A percentile compares a stretch with the other conserved stretches of the same genome.
Conservation (phyloP, 2,888 invertebrate species). For the Standfussiana lucernea region DNA sequence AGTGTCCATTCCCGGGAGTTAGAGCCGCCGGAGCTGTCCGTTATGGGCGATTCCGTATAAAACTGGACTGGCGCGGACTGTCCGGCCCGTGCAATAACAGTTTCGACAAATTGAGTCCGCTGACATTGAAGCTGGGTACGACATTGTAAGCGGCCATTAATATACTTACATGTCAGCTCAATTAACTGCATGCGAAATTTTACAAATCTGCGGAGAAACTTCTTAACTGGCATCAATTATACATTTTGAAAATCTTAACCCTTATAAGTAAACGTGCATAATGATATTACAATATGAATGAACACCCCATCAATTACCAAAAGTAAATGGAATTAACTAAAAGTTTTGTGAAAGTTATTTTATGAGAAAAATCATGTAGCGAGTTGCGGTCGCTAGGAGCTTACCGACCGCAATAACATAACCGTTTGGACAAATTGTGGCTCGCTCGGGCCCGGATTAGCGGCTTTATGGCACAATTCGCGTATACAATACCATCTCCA, state of each 20-base stretch:
- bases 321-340: constrained; percentile 70
- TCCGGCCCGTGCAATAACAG: constrained; percentile 85
- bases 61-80: constrained; percentile 81
- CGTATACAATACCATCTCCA: constrained; percentile 79
- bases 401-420: constrained; percentile 90
- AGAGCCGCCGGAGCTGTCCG: constrained; percentile 83
- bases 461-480: constrained; percentile 88
- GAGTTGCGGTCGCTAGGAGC: constrained; percentile 78
- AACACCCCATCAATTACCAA: constrained; percentile 10
- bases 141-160: constrained; percentile 76
- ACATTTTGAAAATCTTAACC: background rate
- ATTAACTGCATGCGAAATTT: constrained; percentile 64
- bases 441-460: constrained; percentile 86
- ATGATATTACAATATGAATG: background rate
- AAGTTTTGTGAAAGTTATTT: constrained; percentile 77
- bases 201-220: constrained; percentile 33
- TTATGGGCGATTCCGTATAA: constrained; percentile 86
- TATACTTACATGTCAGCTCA: constrained; percentile 66
- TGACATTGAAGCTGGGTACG: constrained; percentile 81
- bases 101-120: constrained; percentile 88
- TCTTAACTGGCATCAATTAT: constrained; percentile 25
- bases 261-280: background rate
- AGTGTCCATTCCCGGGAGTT: constrained; percentile 87
- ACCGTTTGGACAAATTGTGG: constrained; percentile 90
- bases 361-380: constrained; percentile 85